Evolutionary conservation across 1,140 invertebrate genomes (phyloP).

Genomic region (Oscheius sp.): DNA sequence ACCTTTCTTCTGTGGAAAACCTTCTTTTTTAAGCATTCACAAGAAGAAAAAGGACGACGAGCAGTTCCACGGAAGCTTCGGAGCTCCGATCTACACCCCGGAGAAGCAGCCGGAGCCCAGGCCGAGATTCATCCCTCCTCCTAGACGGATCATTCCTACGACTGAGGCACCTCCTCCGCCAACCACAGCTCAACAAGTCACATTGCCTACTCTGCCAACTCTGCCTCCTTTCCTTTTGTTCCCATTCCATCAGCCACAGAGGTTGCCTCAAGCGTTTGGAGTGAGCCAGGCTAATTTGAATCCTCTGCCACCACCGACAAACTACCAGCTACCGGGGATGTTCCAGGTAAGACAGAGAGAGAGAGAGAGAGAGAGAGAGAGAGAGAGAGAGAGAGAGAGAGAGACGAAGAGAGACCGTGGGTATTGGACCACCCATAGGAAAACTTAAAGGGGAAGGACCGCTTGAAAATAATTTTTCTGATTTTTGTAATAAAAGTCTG

Average conservation of each 20-base stretch:
- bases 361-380: too few relatives aligned
- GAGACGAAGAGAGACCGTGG: too few relatives aligned
- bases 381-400: too few relatives aligned
- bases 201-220: not conserved
- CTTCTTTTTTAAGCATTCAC: not conserved
- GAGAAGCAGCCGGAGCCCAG: not conserved
- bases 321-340: not conserved
- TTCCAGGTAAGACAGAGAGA: not conserved
- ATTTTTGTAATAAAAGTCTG: too few relatives aligned
- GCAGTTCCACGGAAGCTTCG: conserved; percentile 22
- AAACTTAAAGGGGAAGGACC: too few relatives aligned
- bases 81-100: conserved; percentile 21
- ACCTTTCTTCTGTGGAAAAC: not conserved
- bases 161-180: not conserved
- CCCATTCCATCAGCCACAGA: conserved; percentile 13
- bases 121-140: not conserved
- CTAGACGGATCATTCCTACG: not conserved
- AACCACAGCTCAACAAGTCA: not conserved
- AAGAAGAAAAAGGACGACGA: conserved; percentile 6
- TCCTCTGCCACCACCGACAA: not conserved
- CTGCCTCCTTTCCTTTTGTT: conserved; percentile 3
- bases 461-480: too few relatives aligned
- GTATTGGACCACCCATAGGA: too few relatives aligned
- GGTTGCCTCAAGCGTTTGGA: not conserved
- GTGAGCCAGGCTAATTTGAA: not conserved